phyloP scores from a whole-genome alignment of 2,113 vertebrate species.

The Toxotes jaculatrix region DNA sequence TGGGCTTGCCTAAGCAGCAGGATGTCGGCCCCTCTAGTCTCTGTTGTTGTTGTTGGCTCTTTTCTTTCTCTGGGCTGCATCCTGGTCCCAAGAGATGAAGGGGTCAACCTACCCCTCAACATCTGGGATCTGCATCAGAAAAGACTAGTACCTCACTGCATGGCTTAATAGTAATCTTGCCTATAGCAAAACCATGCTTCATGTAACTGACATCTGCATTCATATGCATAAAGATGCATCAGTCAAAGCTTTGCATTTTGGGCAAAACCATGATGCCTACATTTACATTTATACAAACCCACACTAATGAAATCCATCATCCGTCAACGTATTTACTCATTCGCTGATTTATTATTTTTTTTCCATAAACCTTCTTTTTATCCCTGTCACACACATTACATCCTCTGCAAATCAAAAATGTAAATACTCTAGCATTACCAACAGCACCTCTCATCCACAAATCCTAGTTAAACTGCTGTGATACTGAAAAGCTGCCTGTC shows the following conservation, averaged over 20 bases:
- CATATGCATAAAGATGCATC: constrained; percentile 49
- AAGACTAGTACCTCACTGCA: constrained; percentile 40
- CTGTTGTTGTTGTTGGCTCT: constrained; percentile 69
- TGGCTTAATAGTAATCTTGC: constrained; percentile 27
- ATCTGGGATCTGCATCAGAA: constrained; percentile 83
- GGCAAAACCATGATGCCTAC: constrained; percentile 28
- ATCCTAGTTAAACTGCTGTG: constrained; percentile 69
- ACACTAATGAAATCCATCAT: constrained; percentile 46
- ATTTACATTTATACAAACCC: constrained; percentile 50
- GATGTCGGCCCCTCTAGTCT: constrained; percentile 74
- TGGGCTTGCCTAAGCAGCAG: constrained; percentile 70
- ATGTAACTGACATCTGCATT: constrained; percentile 48
- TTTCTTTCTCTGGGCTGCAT: constrained; percentile 58
- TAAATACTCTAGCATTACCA: constrained; percentile 48
- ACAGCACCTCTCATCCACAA: constrained; percentile 59
- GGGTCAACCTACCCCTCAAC: constrained; percentile 68
- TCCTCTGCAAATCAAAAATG: constrained; percentile 51
- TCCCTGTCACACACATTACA: constrained; percentile 56
- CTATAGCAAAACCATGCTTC: constrained; percentile 11
- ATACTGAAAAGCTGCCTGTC: constrained; percentile 72
- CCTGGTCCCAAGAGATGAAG: constrained; percentile 64
- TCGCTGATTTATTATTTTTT: constrained; percentile 34
- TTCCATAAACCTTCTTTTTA: constrained; percentile 45
- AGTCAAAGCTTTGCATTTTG: constrained; percentile 41
- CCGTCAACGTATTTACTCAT: constrained; percentile 38